Percentiles rank a stretch among this genome's conserved stretches.
phyloP scores from a whole-genome alignment of 2,888 invertebrate species.

The Dynastes hyllus region DNA sequence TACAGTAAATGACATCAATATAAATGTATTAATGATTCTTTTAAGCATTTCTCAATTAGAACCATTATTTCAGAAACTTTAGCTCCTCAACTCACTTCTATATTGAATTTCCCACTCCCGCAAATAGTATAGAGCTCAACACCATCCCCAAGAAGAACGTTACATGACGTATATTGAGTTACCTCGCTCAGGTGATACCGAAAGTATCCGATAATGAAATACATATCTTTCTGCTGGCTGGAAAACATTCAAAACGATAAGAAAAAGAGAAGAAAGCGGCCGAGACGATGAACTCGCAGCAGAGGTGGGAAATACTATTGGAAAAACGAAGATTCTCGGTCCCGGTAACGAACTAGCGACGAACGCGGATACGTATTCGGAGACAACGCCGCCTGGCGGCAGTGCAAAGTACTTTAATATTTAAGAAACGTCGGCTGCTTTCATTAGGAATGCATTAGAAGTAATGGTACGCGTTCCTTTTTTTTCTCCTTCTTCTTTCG shows the following conservation, averaged over 20 bases:
- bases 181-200: too few species aligned
- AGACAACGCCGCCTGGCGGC: not conserved
- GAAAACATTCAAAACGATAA: not conserved
- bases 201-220: conserved; percentile 13
- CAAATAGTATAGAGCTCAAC: too few species aligned
- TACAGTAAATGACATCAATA: too few species aligned
- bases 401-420: conserved; percentile 41
- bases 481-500: not conserved
- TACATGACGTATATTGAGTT: too few species aligned
- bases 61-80: too few species aligned
- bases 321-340: conserved; percentile 17
- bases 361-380: not conserved
- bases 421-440: conserved; percentile 31
- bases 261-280: not conserved
- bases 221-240: not conserved
- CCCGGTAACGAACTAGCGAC: not conserved
- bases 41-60: too few species aligned
- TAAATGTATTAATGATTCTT: too few species aligned
- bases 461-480: conserved; percentile 32
- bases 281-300: too few species aligned
- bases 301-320: conserved; percentile 23
- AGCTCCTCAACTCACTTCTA: too few species aligned
- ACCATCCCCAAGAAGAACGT: too few species aligned
- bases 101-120: too few species aligned
- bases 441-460: conserved; percentile 43